A percentile compares a stretch with the other conserved stretches of the same genome.
phyloP scores from a whole-genome alignment of 2,888 invertebrate species.

The Melieria crassipennis region DNA sequence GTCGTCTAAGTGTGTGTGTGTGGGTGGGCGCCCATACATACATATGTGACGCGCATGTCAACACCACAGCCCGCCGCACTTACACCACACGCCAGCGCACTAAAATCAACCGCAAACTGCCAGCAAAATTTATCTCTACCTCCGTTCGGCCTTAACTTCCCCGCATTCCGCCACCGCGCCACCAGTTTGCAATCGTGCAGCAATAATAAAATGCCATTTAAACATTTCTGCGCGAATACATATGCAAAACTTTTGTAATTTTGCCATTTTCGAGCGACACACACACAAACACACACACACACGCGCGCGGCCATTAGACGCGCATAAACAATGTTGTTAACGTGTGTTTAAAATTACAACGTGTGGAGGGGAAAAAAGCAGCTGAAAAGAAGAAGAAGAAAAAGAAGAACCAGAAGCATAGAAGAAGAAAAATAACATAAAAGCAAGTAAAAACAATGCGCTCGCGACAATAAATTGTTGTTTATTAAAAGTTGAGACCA shows the following conservation, averaged over 20 bases:
- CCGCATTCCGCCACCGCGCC: too few species aligned
- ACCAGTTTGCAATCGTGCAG: not conserved
- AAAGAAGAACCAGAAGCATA: too few species aligned
- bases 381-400: too few species aligned
- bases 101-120: constrained; percentile 15
- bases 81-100: not conserved
- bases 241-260: constrained; percentile 18
- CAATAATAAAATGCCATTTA: constrained; percentile 10
- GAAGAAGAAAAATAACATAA: too few species aligned
- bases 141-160: too few species aligned
- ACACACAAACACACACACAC: not conserved
- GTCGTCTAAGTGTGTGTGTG: not conserved
- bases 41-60: not conserved
- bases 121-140: not conserved
- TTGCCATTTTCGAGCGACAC: not conserved
- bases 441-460: too few species aligned
- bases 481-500: too few species aligned
- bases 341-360: not conserved
- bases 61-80: too few species aligned
- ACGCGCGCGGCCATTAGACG: not conserved
- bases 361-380: too few species aligned
- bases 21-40: not conserved
- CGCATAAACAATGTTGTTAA: not conserved
- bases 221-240: not conserved
- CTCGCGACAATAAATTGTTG: too few species aligned